Percentiles rank a stretch among this genome's conserved stretches.
phyloP scores from a whole-genome alignment of 2,113 vertebrate genomes.

The Progne subis region DNA sequence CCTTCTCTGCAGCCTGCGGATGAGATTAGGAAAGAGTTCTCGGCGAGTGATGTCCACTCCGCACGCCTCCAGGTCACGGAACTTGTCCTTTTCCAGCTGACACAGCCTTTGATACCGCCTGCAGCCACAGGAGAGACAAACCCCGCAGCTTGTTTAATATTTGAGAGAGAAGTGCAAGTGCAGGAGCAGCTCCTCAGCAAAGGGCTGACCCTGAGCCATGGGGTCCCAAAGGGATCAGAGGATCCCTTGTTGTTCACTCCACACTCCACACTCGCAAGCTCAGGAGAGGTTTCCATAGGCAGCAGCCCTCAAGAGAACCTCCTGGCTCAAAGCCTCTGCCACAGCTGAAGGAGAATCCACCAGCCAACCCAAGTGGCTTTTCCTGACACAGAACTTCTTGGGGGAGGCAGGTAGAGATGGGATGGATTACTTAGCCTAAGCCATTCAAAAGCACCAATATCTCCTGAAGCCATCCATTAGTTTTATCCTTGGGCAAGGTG shows the following conservation, averaged over 20 bases:
- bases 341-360: neutral
- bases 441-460: neutral
- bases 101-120: neutral
- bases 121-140: neutral
- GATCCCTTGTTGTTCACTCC: neutral
- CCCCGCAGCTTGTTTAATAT: neutral
- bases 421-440: neutral
- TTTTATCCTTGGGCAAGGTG: neutral
- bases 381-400: neutral
- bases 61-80: rapidly evolving
- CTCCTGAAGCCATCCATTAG: rapidly evolving
- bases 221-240: neutral
- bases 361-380: neutral
- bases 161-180: neutral
- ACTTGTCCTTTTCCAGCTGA: neutral
- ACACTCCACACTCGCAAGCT: neutral
- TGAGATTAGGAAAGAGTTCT: conserved; percentile 59
- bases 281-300: neutral
- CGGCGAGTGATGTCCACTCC: rapidly evolving
- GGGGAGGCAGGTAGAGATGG: neutral
- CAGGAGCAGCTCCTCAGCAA: neutral
- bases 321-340: neutral
- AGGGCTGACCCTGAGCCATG: rapidly evolving
- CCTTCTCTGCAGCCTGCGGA: conserved; percentile 69
- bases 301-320: neutral